These are phyloP conservation scores for Phalloptychus januarius DNA, from an alignment of 2,797 vertebrate genomes.

Conservation along the genomic window DNA sequence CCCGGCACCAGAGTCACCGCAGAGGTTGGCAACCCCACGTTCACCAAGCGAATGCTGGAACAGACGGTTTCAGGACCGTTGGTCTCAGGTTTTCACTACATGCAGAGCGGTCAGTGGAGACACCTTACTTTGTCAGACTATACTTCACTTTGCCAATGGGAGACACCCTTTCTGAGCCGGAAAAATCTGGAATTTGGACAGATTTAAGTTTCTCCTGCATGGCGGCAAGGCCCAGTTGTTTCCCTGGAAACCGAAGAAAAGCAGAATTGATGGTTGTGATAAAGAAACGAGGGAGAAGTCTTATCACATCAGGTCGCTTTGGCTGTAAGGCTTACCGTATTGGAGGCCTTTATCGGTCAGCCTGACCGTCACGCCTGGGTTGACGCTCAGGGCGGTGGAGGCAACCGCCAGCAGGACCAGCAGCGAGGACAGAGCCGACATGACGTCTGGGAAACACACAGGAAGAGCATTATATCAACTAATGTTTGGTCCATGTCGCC, in stretches of 20 bases:
- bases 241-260: slow-evolving; percentile 52
- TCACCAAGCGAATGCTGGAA: slow-evolving; percentile 70
- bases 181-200: slow-evolving; percentile 77
- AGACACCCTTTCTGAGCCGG: slow-evolving; percentile 60
- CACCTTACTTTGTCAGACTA: slow-evolving; percentile 75
- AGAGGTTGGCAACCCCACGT: slow-evolving; percentile 72
- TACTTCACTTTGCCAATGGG: slow-evolving; percentile 78
- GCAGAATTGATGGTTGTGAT: neutral
- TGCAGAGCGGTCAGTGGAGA: neutral
- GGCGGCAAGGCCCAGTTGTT: slow-evolving; percentile 68
- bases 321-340: slow-evolving; percentile 70
- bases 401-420: slow-evolving; percentile 62
- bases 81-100: neutral
- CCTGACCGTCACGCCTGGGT: slow-evolving; percentile 76
- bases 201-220: slow-evolving; percentile 73
- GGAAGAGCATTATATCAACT: too few species aligned
- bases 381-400: slow-evolving; percentile 39
- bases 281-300: neutral
- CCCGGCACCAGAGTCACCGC: slow-evolving; percentile 64
- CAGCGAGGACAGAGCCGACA: slow-evolving; percentile 61
- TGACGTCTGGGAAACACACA: slow-evolving; percentile 37
- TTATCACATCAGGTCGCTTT: neutral
- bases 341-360: slow-evolving; percentile 80
- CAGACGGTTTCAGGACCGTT: neutral
- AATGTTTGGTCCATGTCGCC: too few species aligned